Conservation (phyloP, 2,797 vertebrate species). For the Urophycis tenuis region DNA sequence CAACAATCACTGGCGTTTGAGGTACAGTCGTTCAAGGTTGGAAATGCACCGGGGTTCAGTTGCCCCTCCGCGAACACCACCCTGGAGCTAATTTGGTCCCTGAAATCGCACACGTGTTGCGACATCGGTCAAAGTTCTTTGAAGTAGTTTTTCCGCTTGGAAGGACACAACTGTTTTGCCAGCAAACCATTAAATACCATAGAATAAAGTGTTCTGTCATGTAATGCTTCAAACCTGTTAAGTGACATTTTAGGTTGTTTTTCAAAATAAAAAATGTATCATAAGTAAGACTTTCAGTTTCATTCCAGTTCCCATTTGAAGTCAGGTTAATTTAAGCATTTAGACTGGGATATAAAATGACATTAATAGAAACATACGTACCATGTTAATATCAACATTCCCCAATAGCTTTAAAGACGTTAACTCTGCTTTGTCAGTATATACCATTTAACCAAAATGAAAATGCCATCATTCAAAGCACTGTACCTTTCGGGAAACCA, state of each 20-base stretch:
- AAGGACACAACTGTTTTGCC: background rate
- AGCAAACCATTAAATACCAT: background rate
- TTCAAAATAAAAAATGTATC: background rate
- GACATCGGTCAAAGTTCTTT: background rate
- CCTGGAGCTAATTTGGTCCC: background rate
- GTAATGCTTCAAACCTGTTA: background rate
- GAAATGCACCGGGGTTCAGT: background rate
- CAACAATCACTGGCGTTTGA: background rate
- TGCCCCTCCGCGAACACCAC: no score
- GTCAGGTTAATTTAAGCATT: background rate
- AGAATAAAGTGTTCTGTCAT: background rate
- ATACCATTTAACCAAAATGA: conserved; percentile 1
- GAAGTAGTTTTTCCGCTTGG: background rate
- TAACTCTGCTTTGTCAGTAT: background rate
- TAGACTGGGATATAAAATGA: background rate
- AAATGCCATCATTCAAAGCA: conserved; percentile 15
- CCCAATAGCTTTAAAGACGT: background rate
- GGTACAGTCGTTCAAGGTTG: background rate
- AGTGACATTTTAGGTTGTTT: background rate
- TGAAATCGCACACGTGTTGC: background rate
- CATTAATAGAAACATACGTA: background rate
- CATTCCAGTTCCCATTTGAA: background rate
- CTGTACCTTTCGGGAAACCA: background rate
- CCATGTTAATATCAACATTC: background rate
- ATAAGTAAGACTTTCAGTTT: background rate